phyloP scores from a whole-genome alignment of 2,113 vertebrate genomes.

The Scytalopus superciliaris region DNA sequence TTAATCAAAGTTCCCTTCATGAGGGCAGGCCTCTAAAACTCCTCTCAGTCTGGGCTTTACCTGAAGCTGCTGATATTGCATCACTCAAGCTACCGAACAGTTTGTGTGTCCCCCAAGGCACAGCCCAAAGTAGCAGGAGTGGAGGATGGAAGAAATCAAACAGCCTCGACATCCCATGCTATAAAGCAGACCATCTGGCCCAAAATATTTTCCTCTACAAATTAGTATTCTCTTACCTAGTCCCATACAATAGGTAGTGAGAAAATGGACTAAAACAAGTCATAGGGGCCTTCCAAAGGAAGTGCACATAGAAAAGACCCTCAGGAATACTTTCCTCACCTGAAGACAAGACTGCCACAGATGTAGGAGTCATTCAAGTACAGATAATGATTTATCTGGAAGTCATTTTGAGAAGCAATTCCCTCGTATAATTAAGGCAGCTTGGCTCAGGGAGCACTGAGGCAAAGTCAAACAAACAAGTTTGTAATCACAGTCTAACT shows the following conservation, averaged over 20 bases:
- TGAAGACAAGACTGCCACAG: background rate
- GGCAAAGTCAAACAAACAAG: constrained; percentile 8
- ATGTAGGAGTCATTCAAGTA: background rate
- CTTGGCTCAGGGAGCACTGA: background rate
- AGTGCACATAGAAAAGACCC: background rate
- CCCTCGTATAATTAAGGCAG: background rate
- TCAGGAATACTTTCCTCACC: background rate
- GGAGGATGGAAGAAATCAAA: background rate
- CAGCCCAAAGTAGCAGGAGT: background rate
- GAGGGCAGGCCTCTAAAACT: background rate
- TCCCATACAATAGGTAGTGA: background rate
- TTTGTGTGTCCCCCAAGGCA: background rate
- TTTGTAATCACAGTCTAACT: background rate
- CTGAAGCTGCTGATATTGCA: background rate
- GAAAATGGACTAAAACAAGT: background rate
- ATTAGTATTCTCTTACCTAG: background rate
- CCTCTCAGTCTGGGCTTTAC: background rate
- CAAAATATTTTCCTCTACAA: background rate
- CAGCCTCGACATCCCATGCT: background rate
- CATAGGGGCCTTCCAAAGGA: background rate
- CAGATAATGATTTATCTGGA: constrained; percentile 4
- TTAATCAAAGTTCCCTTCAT: background rate
- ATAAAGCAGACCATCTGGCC: background rate
- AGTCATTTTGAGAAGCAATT: background rate
- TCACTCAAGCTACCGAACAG: background rate